Conservation (phyloP, 2,113 vertebrate genomes). For the Rutilus rutilus region DNA sequence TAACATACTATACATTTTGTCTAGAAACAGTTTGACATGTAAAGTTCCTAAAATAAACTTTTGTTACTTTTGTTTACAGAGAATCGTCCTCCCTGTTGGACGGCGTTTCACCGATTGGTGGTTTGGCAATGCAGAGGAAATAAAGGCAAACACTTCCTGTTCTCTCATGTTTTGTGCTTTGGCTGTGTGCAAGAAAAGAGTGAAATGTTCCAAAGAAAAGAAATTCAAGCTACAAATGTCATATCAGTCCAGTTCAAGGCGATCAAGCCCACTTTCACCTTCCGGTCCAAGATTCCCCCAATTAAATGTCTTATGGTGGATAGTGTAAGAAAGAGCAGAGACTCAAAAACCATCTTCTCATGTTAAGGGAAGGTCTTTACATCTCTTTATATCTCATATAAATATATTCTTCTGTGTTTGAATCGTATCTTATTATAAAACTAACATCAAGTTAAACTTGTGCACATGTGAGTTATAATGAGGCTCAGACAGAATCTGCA, state of each 20-base stretch:
- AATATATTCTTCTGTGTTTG: constrained; percentile 6
- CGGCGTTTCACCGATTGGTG: neutral
- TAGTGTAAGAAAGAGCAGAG: constrained; percentile 23
- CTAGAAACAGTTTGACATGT: constrained; percentile 60
- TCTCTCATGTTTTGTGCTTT: constrained; percentile 62
- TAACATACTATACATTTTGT: constrained; percentile 59
- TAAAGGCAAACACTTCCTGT: constrained; percentile 48
- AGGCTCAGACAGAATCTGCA: neutral
- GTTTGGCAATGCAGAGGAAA: constrained; percentile 47
- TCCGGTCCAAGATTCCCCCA: constrained; percentile 12
- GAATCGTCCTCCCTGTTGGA: constrained; percentile 27
- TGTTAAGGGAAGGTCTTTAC: constrained; percentile 27
- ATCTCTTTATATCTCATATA: neutral
- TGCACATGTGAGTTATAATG: neutral
- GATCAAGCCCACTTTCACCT: constrained; percentile 3
- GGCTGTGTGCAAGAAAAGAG: constrained; percentile 53
- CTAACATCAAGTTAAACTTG: neutral
- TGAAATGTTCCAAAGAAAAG: constrained; percentile 37
- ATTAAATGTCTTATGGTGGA: constrained; percentile 15
- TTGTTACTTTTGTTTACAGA: constrained; percentile 56
- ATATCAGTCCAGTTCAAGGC: constrained; percentile 30
- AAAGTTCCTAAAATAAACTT: constrained; percentile 64
- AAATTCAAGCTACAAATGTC: constrained; percentile 23
- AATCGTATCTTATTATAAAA: constrained; percentile 31
- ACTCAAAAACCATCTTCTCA: constrained; percentile 7